Conservation (phyloP, 2,888 invertebrate genomes). For the Volucella inanis region DNA sequence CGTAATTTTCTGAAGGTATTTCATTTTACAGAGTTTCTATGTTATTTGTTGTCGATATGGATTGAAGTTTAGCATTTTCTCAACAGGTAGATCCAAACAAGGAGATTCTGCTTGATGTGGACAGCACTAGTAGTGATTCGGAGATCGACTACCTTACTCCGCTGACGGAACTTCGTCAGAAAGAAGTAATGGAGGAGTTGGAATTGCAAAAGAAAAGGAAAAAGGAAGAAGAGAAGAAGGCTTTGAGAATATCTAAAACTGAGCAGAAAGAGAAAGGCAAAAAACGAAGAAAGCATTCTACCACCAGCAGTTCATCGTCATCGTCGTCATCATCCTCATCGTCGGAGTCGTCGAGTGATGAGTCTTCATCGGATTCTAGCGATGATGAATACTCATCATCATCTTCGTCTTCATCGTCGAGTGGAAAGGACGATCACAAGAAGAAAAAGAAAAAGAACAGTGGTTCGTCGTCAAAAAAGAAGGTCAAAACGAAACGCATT, state of each 20-base stretch:
- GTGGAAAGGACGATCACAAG: slow-evolving; percentile 80
- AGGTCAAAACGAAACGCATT: slow-evolving; percentile 78
- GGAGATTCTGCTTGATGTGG: slow-evolving; percentile 95
- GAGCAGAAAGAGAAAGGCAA: slow-evolving; percentile 42
- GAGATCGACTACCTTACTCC: slow-evolving; percentile 92
- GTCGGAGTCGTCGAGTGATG: slow-evolving; percentile 54
- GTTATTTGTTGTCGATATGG: no score
- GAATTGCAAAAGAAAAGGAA: slow-evolving; percentile 80
- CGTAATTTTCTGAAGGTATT: slow-evolving; percentile 94
- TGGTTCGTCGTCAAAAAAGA: slow-evolving; percentile 46
- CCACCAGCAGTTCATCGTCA: slow-evolving; percentile 74
- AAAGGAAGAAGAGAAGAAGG: slow-evolving; percentile 65
- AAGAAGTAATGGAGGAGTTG: slow-evolving; percentile 89
- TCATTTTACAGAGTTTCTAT: no score
- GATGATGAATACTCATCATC: slow-evolving; percentile 80
- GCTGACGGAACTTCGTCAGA: slow-evolving; percentile 90
- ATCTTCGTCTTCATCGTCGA: slow-evolving; percentile 77
- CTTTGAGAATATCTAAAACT: slow-evolving; percentile 70
- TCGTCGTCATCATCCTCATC: slow-evolving; percentile 62
- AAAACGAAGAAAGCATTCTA: slow-evolving; percentile 56
- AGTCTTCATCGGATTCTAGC: slow-evolving; percentile 80
- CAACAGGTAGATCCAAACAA: slow-evolving; percentile 93
- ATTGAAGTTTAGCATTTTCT: slow-evolving; percentile 1
- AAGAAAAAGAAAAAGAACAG: slow-evolving; percentile 80
- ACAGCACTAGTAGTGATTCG: slow-evolving; percentile 96